Base-by-base conservation (phyloP, 2,797 vertebrate species). In the Spinus pinus region DNA sequence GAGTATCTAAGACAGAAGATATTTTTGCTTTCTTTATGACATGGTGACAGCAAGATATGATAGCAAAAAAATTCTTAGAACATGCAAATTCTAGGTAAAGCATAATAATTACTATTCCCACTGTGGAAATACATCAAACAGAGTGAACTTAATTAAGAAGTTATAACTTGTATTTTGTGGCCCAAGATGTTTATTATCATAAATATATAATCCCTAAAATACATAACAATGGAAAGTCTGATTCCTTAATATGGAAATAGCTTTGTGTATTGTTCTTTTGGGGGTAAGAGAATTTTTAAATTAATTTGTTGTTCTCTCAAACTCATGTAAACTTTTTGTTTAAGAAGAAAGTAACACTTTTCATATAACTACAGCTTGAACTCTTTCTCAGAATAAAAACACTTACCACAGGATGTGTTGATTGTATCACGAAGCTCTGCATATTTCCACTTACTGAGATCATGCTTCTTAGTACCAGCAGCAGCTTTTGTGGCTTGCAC, bases 391-490 rank as follows among this genome's bases (percentile, higher is more conserved):
- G 30, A 81, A 66, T 17, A 33, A 58, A 27, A 31, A 9, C 12
- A 96, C 99, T 98, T 98, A 99, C 99, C 99, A 94, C 99, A 99
- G 79, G 99, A 99, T 42, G 99, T 99, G 96, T 99, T 99, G 98
- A 99, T 99, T 96, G 99, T 99, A 81, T 99, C 99, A 10, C 99
- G 98, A 69, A 99, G 98, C 81, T 99, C 99, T 54, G 99, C 99
- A 2, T 99, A 99, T 94, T 99, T 99, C 99, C 99, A 99, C 95
- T 99, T 99, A 98, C 99, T 99, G 65, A 99, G 98, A 95, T 99
- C 99, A 25, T 99, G 98, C 95, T 99, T 99, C 98, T 99, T 99
- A 92, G 98, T 98, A 25, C 98, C 99, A 28, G 98, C 98, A 62
- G 98, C 98, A 53, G 98, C 99, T 98, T 99, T 99, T 49, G 98